Base-by-base conservation (phyloP, 2,113 vertebrate species). In the Cephalopterus ornatus region DNA sequence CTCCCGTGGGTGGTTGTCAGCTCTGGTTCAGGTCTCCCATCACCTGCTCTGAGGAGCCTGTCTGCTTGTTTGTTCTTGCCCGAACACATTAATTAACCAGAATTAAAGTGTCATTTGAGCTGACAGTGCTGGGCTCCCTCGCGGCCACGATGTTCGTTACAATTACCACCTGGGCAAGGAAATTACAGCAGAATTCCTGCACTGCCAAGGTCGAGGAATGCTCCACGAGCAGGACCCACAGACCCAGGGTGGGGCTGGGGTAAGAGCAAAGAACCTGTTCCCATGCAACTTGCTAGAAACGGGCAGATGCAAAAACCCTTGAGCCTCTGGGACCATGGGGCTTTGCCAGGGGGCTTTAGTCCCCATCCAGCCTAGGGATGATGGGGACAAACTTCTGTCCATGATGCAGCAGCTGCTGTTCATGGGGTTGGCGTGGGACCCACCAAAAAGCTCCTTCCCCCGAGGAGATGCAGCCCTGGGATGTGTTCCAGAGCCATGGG, bases 41-140 rank as follows among this genome's bases (percentile, higher is more conserved):
- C 9, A 6, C 50, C 47, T 67, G 79, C 75, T 93, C 65, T 3
- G 2, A 71, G 92, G 62, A 87, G 86, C 10, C 79, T 71, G 74
- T 58, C 85, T 85, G 76, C 90, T 77, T 94, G 85, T 91, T 93
- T 91, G 33, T 56, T 95, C 95, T 93, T 93, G 90, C 82, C 81
- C 75, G 55, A 83, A 52, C 79, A 61, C 41, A 55, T 95, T 91
- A 90, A 92, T 95, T 94, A 92, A 93, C 72, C 85, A 50, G 49
- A 92, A 93, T 84, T 92, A 90, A 95, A 86, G 88, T 1, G 1
- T 66, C 85, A 92, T 88, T 85, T 8, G 27, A 73, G 13, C 58
- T 80, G 95, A 94, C 96, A 94, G 88, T 11, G 68, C 63, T 59
- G 62, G 75, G 63, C 47, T 77, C 59, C 85, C 89, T 59, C 73